Base-by-base conservation (phyloP, 1,140 invertebrate genomes). In the Hypothenemus hampei region DNA sequence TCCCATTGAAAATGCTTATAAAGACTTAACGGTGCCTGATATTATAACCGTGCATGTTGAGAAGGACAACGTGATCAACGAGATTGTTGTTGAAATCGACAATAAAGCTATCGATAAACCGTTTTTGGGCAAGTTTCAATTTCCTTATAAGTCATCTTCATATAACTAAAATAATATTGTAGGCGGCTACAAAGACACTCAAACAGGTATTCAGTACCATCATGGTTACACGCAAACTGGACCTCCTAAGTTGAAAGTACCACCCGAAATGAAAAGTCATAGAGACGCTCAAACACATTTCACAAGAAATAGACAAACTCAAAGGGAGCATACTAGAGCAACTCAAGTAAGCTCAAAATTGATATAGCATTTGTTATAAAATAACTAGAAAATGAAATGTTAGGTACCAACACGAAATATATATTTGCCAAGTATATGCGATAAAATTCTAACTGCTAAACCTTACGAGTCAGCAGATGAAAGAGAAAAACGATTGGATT, bases 201-300 rank as follows among this genome's bases (percentile, higher is more conserved):
- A 75, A 35, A 82, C 77, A 16, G 76, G 76, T 62, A 24, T 73
- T 6, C 70, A 78, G 51, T 84, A 81, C 65, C 75, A 82, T 53
- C 80, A 85, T 65, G 81, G 80, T 6, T 78, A 72, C 59, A 78
- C 79, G 0, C 83, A 86, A 69, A 84, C 82, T 20, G 78, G 77
- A 4, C 81, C 81, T 29, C 71, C 71, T 29, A 65, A 69, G 15
- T 73, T 77, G 52, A 75, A 72, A 60, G 22, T 76, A 20, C 69
- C 73, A n/a, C 69, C 71, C 5, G 71, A 77, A 52, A 71, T 68
- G 35, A 77, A 73, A 58, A 77, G 70, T 37, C 79, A 76, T 45
- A 71, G 77, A 52, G 74, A 78, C 40, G 78, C 79, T 3, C 82
- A 84, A 71, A 81, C 78, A 7, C 75, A 77, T n/a, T 70, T 73